phyloP scores from a whole-genome alignment of 2,797 vertebrate species.

The Hoplostethus atlanticus region DNA sequence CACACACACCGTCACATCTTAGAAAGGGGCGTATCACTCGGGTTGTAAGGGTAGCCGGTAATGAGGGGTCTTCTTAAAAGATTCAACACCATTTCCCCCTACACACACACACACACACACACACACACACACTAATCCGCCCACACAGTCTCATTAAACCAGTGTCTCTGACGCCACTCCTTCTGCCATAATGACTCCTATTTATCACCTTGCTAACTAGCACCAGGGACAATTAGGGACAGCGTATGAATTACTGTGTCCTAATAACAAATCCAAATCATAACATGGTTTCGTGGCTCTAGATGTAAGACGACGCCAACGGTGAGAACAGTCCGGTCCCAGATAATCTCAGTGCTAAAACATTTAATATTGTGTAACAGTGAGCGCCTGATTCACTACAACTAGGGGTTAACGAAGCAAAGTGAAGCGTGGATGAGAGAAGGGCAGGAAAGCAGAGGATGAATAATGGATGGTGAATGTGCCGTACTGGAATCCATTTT shows the following conservation, averaged over 20 bases:
- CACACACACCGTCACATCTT: conserved; percentile 9
- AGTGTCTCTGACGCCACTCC: conserved; percentile 41
- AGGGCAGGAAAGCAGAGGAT: conserved; percentile 60
- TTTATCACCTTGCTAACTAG: conserved; percentile 48
- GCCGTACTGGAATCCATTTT: conserved; percentile 76
- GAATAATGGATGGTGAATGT: conserved; percentile 77
- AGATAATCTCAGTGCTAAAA: conserved; percentile 60
- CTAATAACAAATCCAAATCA: conserved; percentile 26
- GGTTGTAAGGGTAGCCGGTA: conserved; percentile 46
- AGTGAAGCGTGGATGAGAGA: conserved; percentile 59
- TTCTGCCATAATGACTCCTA: conserved; percentile 52
- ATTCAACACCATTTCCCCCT: conserved; percentile 38
- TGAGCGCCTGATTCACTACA: conserved; percentile 59
- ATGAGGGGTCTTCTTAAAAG: conserved; percentile 64
- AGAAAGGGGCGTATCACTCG: conserved; percentile 34
- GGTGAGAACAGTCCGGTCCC: conserved; percentile 47
- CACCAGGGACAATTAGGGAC: conserved; percentile 35
- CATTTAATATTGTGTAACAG: conserved; percentile 50
- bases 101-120: conserved; percentile 19
- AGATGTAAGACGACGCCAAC: conserved; percentile 38
- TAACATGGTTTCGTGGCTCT: conserved; percentile 36
- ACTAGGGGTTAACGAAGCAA: conserved; percentile 74
- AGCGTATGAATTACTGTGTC: conserved; percentile 12
- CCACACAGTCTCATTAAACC: conserved; percentile 69
- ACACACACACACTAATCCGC: conserved; percentile 28